Evolutionary conservation across 2,113 vertebrate genomes (phyloP), one percentile per base, ranked within the genome.

Genomic region (Indicator indicator): DNA sequence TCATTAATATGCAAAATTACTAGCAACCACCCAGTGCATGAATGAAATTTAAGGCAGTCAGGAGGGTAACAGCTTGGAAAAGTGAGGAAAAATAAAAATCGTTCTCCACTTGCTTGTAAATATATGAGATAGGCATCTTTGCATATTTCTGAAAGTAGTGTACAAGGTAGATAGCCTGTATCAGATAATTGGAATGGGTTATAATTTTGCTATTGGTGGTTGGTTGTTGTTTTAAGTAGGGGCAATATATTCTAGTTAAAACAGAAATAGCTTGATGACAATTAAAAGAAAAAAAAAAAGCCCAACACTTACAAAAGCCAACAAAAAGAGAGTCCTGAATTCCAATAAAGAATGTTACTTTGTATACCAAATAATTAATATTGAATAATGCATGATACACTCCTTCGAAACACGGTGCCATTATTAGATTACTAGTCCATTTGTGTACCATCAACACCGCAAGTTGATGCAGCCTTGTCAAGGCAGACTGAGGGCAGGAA

Each of bases 111-210:
- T 54, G 52, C 23, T 27, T 14, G 24, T 54, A 24, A 27, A 13
- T 26, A 14, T 27, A 27, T 16, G 11, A 72, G n/a, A 63, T 18
- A 62, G 70, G 5, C 16, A 67, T 38, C 60, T 23, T 11, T 6
- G 11, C 18, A 30, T 12, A 56, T 48, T 62, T 89, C 52, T 74
- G 28, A 40, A 71, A 59, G n/a, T 0, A 10, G 6, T 1, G 2
- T 16, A 9, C 11, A 52, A 20, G 8, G 17, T 38, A 63, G n/a
- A 19, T 4, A 55, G 16, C 11, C 32, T 56, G 0, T 21, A 79
- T 7, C 19, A 14, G 38, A 0, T 21, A 76, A 54, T 2, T 3
- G 24, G 32, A 9, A 5, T 1, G 4, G 2, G 2, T 20, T 16
- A 30, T 27, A 12, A 5, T 1, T 40, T 33, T 10, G 15, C 7